phyloP scores from a whole-genome alignment of 2,797 vertebrate species.

The Aulostomus chinensis region DNA sequence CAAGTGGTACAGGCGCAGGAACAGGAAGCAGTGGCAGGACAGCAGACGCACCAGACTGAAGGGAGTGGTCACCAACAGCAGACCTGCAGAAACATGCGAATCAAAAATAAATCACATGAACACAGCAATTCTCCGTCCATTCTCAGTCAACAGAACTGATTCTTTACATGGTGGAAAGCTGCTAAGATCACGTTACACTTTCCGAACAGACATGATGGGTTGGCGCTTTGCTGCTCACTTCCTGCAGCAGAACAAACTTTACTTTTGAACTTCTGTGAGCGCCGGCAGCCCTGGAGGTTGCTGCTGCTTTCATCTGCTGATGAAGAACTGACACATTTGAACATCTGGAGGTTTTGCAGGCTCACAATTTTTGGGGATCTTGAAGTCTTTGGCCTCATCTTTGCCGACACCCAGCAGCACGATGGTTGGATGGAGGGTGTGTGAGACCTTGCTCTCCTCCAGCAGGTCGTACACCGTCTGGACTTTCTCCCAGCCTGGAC shows the following conservation, averaged over 20 bases:
- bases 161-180: too few species aligned
- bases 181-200: too few species aligned
- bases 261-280: too few species aligned
- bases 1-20: constrained; percentile 86
- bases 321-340: too few species aligned
- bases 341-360: too few species aligned
- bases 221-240: too few species aligned
- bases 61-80: constrained; percentile 87
- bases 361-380: constrained; percentile 85
- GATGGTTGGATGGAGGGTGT: constrained; percentile 72
- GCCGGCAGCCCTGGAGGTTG: too few species aligned
- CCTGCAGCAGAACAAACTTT: too few species aligned
- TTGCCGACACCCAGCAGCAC: constrained; percentile 83
- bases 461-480: constrained; percentile 82
- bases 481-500: constrained; percentile 89
- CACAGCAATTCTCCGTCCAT: too few species aligned
- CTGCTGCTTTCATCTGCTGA: too few species aligned
- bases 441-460: constrained; percentile 61
- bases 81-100: constrained; percentile 68
- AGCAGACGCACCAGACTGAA: constrained; percentile 85
- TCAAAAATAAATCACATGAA: background rate
- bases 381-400: constrained; percentile 80
- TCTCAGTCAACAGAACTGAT: too few species aligned
- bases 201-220: too few species aligned
- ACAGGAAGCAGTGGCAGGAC: constrained; percentile 76